phyloP scores from a whole-genome alignment of 2,797 vertebrate species.

The Bufotes viridis region DNA sequence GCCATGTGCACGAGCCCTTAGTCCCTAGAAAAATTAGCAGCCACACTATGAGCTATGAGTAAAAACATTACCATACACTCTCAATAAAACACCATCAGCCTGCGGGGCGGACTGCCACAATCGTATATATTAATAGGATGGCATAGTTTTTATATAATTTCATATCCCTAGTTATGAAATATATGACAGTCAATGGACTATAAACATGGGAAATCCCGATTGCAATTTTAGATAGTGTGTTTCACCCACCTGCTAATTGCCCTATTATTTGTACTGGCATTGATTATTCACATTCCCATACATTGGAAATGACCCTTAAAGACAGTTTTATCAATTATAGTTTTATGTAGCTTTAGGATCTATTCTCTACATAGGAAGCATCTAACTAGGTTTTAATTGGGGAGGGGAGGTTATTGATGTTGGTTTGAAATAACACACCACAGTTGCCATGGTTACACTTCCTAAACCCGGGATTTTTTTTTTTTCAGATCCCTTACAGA shows the following conservation, averaged over 20 bases:
- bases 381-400: slow-evolving; percentile 20
- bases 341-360: background rate
- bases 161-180: background rate
- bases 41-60: background rate
- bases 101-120: background rate
- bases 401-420: slow-evolving; percentile 31
- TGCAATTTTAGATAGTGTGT: background rate
- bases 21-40: background rate
- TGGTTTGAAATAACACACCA: slow-evolving; percentile 14
- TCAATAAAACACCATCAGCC: background rate
- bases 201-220: background rate
- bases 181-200: background rate
- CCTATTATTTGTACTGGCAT: background rate
- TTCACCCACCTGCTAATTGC: background rate
- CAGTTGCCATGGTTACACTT: slow-evolving; percentile 56
- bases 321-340: background rate
- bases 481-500: background rate
- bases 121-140: background rate
- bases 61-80: background rate
- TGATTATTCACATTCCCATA: background rate
- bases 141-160: background rate
- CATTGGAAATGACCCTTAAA: background rate
- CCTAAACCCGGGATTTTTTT: slow-evolving; percentile 32
- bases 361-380: background rate
- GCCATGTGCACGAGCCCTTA: no score